These are phyloP conservation scores for Phenacoccus solenopsis DNA, from an alignment of 1,140 invertebrate genomes.

Conservation along the genomic window DNA sequence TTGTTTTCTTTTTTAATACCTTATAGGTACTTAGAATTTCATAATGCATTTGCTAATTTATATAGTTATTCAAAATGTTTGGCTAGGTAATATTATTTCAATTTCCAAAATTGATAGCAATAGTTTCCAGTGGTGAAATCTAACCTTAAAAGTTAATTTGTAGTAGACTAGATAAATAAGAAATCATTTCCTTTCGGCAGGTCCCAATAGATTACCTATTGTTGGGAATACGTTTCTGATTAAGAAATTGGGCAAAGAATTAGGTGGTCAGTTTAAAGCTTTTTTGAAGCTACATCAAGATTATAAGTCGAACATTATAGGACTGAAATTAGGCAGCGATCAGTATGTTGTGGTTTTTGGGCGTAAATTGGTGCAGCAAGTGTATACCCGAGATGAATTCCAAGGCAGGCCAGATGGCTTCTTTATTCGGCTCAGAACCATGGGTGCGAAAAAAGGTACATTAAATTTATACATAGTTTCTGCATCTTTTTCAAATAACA, in stretches of 20 bases:
- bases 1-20: too few relatives aligned
- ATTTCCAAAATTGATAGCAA: too few relatives aligned
- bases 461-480: neutral
- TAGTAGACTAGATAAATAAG: too few relatives aligned
- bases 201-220: constrained; percentile 52
- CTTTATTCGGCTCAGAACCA: constrained; percentile 51
- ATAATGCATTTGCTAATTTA: too few relatives aligned
- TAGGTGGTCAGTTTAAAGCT: constrained; percentile 48
- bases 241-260: constrained; percentile 37
- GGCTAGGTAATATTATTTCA: too few relatives aligned
- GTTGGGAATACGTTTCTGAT: constrained; percentile 48
- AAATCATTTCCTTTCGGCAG: too few relatives aligned
- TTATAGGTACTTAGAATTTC: too few relatives aligned
- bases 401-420: constrained; percentile 59
- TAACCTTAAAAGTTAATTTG: too few relatives aligned
- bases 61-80: too few relatives aligned
- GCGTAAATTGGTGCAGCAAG: constrained; percentile 41
- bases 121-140: too few relatives aligned
- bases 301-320: constrained; percentile 49
- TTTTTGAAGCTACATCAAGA: constrained; percentile 42
- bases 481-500: too few relatives aligned
- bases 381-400: constrained; percentile 51
- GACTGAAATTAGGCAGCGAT: constrained; percentile 49
- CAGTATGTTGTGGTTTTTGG: constrained; percentile 47
- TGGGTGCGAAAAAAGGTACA: constrained; percentile 49